Conservation (phyloP, 2,888 invertebrate genomes). For the Geophilus truncorum region DNA sequence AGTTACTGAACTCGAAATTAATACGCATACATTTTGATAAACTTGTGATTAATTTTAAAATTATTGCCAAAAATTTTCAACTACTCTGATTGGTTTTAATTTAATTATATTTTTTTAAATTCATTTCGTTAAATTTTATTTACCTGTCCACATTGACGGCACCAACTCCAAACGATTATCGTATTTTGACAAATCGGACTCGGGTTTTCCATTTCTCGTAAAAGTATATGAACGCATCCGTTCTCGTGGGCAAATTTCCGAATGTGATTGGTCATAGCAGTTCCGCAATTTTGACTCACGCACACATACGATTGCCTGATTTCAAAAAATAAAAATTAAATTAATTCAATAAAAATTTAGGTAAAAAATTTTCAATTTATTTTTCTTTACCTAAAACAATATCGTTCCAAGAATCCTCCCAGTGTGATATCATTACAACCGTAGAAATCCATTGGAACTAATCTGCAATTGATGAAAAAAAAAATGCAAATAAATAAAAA, state of each 20-base stretch:
- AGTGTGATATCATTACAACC: slow-evolving; percentile 90
- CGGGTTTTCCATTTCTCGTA: slow-evolving; percentile 53
- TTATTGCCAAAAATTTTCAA: not conserved
- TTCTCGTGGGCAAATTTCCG: slow-evolving; percentile 85
- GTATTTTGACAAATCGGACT: slow-evolving; percentile 45
- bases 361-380: not conserved
- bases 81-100: not conserved
- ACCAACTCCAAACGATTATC: slow-evolving; percentile 80
- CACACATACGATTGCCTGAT: slow-evolving; percentile 52
- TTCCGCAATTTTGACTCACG: slow-evolving; percentile 61
- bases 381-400: slow-evolving; percentile 63
- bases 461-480: slow-evolving; percentile 59
- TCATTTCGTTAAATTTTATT: not conserved
- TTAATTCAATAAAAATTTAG: not conserved
- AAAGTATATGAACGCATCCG: slow-evolving; percentile 74
- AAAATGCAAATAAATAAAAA: no score
- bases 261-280: slow-evolving; percentile 80
- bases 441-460: slow-evolving; percentile 91
- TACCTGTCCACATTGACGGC: slow-evolving; percentile 58
- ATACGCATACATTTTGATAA: not conserved
- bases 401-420: slow-evolving; percentile 86
- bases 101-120: not conserved
- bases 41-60: not conserved
- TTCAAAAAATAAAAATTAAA: slow-evolving; percentile 32
- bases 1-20: slow-evolving; percentile 2